Evolutionary conservation across 2,888 invertebrate genomes (phyloP).

Genomic region (Athripsodes cinereus): DNA sequence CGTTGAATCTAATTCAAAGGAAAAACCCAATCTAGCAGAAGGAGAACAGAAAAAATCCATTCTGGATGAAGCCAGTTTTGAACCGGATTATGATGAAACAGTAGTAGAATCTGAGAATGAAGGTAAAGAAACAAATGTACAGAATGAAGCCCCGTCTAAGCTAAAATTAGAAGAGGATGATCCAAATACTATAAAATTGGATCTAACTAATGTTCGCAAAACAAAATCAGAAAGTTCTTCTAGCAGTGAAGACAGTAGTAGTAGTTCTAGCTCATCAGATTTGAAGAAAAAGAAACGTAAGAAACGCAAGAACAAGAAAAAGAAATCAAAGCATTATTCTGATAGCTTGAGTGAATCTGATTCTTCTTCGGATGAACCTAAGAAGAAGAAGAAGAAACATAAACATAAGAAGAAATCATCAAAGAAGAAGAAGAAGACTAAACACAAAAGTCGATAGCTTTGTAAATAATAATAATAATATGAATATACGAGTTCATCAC

Average conservation of each 20-base stretch:
- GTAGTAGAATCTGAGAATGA: conserved; percentile 56
- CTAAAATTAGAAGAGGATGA: conserved; percentile 35
- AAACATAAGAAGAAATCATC: conserved; percentile 63
- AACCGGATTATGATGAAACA: conserved; percentile 65
- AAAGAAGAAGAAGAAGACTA: conserved; percentile 69
- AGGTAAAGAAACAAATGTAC: conserved; percentile 47
- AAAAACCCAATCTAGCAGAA: conserved; percentile 30
- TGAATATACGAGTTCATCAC: too few species aligned
- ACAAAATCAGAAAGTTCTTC: conserved; percentile 44
- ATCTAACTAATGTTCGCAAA: conserved; percentile 46
- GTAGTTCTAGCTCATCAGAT: conserved; percentile 43
- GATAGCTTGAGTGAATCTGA: conserved; percentile 61
- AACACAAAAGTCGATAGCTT: conserved; percentile 41
- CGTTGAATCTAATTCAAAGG: conserved; percentile 22
- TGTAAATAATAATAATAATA: too few species aligned
- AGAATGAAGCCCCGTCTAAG: conserved; percentile 34
- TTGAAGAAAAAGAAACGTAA: conserved; percentile 50
- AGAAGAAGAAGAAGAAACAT: conserved; percentile 62
- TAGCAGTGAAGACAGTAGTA: conserved; percentile 42
- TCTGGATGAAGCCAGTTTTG: conserved; percentile 67
- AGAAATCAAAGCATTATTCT: conserved; percentile 54
- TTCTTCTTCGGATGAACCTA: conserved; percentile 58
- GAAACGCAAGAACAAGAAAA: conserved; percentile 53
- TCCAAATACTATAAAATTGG: conserved; percentile 42
- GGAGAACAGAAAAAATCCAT: conserved; percentile 58